Evolutionary conservation across 2,888 invertebrate species (phyloP), one percentile per base, ranked within the genome.

Genomic region (Ptychoptera contaminata): DNA sequence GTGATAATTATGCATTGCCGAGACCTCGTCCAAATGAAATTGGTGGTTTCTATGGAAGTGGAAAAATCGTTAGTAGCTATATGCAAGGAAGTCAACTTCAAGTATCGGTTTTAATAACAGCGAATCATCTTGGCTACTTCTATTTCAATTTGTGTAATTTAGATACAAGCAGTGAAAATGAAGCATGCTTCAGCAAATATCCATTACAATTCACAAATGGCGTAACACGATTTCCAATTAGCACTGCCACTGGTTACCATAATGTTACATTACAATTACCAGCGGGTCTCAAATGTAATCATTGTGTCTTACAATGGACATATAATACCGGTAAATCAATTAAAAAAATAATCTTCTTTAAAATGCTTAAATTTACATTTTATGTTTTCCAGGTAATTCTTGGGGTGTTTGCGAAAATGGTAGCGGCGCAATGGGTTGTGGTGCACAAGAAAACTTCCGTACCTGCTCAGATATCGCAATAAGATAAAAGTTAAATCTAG

Each of bases 291-390:
- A 63, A 54, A n/a, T 74, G 74, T 53, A 49, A 65, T 0, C 70
- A 69, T 37, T 74, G 74, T 52, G 69, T 72, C 1, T 53, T 76
- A 2, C 67, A 72, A 45, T 75, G 75, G 75, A 67, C 67, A 32
- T 75, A 72, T 50, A 55, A 55, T 2, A 60, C 65, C 14, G 73
- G 70, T 58, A 63, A 63, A 45, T 40, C 45, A 47, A 44, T 12
- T 37, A 16, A 8, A 12, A 16, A 41, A 29, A 30, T 12, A 23
- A 15, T 23, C 35, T 2, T 14, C 14, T 35, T 34, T 44, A 14
- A 1, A 8, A 41, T 40, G 30, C 32, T 15, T 37, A n/a, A 29
- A 29, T 42, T 29, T 16, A 37, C 6, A 29, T 9, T 30, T 46
- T 46, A 46, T 45, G 16, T 36, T 4, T 36, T 46, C 15, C 30